Percentiles rank a stretch among this genome's conserved stretches.
Conservation (phyloP, 2,888 invertebrate genomes). For the Gari tellinella region DNA sequence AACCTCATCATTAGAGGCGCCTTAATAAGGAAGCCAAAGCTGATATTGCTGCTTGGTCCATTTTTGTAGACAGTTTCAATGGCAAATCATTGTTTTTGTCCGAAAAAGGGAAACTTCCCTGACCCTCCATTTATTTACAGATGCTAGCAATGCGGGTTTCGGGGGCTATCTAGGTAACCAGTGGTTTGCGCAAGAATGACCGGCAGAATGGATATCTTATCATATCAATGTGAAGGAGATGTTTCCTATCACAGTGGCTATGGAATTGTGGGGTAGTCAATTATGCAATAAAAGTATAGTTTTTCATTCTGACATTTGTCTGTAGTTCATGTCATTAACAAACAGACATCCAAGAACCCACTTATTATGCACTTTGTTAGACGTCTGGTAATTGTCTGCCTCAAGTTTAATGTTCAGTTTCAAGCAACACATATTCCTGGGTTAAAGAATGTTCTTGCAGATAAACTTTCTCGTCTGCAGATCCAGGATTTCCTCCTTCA, state of each 20-base stretch:
- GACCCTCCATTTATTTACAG: no score
- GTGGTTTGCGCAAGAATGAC: slow-evolving; percentile 30
- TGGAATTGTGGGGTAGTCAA: slow-evolving; percentile 39
- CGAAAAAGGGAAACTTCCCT: no score
- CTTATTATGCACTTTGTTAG: slow-evolving; percentile 36
- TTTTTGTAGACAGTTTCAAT: slow-evolving; percentile 20
- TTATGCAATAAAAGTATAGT: slow-evolving; percentile 33
- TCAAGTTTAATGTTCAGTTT: slow-evolving; percentile 43
- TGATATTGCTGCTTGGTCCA: slow-evolving; percentile 1
- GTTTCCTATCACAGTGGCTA: slow-evolving; percentile 31
- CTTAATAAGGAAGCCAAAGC: background rate
- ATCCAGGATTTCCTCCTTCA: slow-evolving; percentile 23
- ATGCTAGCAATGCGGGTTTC: slow-evolving; percentile 4
- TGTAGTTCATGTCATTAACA: slow-evolving; percentile 50
- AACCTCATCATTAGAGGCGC: slow-evolving; percentile 1
- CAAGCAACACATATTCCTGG: slow-evolving; percentile 44
- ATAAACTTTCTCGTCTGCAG: slow-evolving; percentile 36
- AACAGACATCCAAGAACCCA: slow-evolving; percentile 27
- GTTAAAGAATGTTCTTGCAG: slow-evolving; percentile 26
- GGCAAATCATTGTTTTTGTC: slow-evolving; percentile 27
- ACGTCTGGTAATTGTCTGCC: slow-evolving; percentile 24
- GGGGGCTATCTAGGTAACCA: slow-evolving; percentile 4
- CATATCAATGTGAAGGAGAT: slow-evolving; percentile 31
- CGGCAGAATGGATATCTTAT: background rate
- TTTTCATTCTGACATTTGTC: slow-evolving; percentile 50